These are phyloP conservation scores for Branchipolynoe longqiensis DNA, from an alignment of 2,888 invertebrate genomes.

Conservation along the genomic window DNA sequence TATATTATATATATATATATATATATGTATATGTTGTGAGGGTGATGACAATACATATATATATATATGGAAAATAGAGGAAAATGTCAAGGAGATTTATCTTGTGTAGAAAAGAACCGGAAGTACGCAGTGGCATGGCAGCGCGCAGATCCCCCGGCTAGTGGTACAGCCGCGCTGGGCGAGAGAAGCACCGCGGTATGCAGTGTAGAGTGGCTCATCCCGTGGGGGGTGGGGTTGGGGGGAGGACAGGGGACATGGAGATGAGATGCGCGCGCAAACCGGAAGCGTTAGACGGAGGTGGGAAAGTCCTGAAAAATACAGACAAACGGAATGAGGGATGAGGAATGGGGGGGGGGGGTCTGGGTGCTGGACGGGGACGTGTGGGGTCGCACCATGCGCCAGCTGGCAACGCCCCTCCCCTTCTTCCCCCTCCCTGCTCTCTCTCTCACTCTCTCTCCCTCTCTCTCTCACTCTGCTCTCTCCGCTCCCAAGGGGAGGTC, in stretches of 20 bases:
- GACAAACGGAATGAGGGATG: slow-evolving; percentile 10
- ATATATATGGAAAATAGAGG: no score
- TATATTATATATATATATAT: not conserved
- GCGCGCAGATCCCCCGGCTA: no score
- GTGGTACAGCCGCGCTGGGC: no score
- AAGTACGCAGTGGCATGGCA: no score
- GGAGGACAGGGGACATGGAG: not conserved
- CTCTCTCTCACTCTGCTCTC: not conserved
- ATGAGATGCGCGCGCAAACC: not conserved
- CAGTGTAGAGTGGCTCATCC: not conserved
- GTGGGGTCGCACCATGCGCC: no score
- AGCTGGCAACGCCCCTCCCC: not conserved
- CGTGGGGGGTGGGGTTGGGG: not conserved
- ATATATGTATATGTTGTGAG: not conserved
- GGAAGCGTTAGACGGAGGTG: not conserved
- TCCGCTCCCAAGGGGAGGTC: slow-evolving; percentile 6
- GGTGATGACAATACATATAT: no score
- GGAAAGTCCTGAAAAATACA: slow-evolving; percentile 1
- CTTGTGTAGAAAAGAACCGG: no score
- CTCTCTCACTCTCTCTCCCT: not conserved
- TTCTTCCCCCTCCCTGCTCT: not conserved
- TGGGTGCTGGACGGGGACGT: not conserved
- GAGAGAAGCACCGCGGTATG: no score
- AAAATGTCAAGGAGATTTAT: no score
- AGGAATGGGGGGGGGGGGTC: not conserved